A percentile compares a stretch with the other conserved stretches of the same genome.
These are phyloP conservation scores for Patella vulgata DNA, from an alignment of 1,140 invertebrate genomes.

Conservation along the genomic window DNA sequence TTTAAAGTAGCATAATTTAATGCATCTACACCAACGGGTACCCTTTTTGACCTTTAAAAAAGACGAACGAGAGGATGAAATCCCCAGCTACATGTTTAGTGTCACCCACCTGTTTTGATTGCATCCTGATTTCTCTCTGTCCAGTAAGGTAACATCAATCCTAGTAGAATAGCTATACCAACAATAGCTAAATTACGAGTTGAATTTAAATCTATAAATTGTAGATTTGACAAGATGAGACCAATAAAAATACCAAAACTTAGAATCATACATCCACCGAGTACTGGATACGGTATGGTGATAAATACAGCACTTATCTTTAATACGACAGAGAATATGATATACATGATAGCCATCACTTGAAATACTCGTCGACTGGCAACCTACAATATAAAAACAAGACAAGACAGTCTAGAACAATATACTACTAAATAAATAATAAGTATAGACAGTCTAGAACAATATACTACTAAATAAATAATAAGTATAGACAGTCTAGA, in stretches of 20 bases:
- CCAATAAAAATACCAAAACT: slow-evolving; percentile 75
- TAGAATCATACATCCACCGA: slow-evolving; percentile 86
- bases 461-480: too few species aligned
- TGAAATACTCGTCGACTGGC: slow-evolving; percentile 86
- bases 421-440: too few species aligned
- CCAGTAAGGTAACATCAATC: slow-evolving; percentile 81
- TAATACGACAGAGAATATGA: slow-evolving; percentile 73
- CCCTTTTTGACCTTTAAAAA: too few species aligned
- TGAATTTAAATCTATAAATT: slow-evolving; percentile 70
- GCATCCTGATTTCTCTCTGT: slow-evolving; percentile 69
- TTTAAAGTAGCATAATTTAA: too few species aligned
- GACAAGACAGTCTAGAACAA: too few species aligned
- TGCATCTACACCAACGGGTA: too few species aligned
- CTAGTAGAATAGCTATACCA: slow-evolving; percentile 89
- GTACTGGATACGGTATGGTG: slow-evolving; percentile 85
- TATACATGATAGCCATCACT: slow-evolving; percentile 80
- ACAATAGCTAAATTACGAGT: slow-evolving; percentile 84
- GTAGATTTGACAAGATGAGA: slow-evolving; percentile 44
- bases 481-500: too few species aligned
- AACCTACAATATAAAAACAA: slow-evolving; percentile 70
- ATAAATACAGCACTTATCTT: slow-evolving; percentile 88
- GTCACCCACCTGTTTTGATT: slow-evolving; percentile 76
- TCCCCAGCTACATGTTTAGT: too few species aligned
- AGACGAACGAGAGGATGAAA: too few species aligned
- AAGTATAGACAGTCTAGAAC: too few species aligned